A percentile compares a stretch with the other conserved stretches of the same genome.
Evolutionary conservation across 2,113 vertebrate genomes (phyloP).

Genomic region (Gracilinanus agilis): DNA sequence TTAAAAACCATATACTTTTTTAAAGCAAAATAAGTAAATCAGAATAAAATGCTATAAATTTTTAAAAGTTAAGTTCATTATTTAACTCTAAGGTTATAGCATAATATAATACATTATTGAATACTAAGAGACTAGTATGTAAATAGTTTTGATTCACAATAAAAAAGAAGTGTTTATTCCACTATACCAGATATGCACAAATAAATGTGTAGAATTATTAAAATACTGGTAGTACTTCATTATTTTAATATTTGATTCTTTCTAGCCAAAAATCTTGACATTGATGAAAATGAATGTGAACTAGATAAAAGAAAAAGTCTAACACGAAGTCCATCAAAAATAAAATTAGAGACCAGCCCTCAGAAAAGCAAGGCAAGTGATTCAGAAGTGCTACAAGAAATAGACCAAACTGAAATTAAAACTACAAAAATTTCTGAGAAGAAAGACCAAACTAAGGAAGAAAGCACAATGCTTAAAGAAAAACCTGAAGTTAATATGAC

Average conservation of each 20-base stretch:
- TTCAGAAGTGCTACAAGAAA: conserved; percentile 73
- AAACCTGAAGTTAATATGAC: conserved; percentile 68
- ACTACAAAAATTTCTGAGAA: conserved; percentile 74
- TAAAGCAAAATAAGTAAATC: background rate
- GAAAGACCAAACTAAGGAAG: conserved; percentile 81
- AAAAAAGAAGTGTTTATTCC: background rate
- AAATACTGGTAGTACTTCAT: conserved; percentile 28
- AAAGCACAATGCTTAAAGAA: conserved; percentile 55
- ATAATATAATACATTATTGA: background rate
- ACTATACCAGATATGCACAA: conserved; percentile 28
- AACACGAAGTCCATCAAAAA: conserved; percentile 76
- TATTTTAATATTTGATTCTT: conserved; percentile 28
- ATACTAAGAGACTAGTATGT: background rate
- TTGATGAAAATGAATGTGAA: conserved; percentile 81
- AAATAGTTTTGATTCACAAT: background rate
- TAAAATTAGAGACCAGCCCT: conserved; percentile 81
- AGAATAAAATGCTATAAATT: background rate
- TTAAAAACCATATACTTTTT: background rate
- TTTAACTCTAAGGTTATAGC: background rate
- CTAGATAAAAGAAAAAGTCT: conserved; percentile 85
- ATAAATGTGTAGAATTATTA: conserved; percentile 29
- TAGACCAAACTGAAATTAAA: conserved; percentile 76
- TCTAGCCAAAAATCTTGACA: conserved; percentile 81
- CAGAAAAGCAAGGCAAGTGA: conserved; percentile 78
- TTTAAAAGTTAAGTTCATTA: background rate